phyloP scores from a whole-genome alignment of 2,888 invertebrate species.

The Escarpia spicata region DNA sequence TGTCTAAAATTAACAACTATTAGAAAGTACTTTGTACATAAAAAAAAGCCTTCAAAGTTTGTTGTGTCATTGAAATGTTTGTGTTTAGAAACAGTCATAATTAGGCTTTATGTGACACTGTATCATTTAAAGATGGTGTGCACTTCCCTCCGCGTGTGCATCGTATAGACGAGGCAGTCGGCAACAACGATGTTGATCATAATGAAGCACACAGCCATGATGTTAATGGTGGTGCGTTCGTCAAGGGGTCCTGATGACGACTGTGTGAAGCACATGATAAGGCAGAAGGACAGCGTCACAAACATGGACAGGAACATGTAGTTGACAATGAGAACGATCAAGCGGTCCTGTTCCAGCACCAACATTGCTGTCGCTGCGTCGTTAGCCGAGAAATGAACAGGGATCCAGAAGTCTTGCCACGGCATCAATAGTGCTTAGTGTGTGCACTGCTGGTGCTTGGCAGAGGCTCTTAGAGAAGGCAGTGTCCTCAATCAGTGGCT shows the following conservation, averaged over 20 bases:
- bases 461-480: neutral
- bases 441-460: neutral
- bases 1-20: neutral
- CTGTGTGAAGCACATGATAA: slow-evolving; percentile 53
- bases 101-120: neutral
- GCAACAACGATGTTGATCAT: slow-evolving; percentile 57
- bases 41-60: neutral
- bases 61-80: neutral
- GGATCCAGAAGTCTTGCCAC: slow-evolving; percentile 1
- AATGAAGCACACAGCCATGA: slow-evolving; percentile 57
- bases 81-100: neutral
- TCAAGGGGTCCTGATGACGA: slow-evolving; percentile 44
- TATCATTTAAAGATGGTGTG: slow-evolving; percentile 28
- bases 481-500: neutral
- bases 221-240: slow-evolving; percentile 46
- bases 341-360: slow-evolving; percentile 54
- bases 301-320: slow-evolving; percentile 59
- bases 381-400: neutral
- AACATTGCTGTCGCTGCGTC: neutral
- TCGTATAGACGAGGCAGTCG: slow-evolving; percentile 57
- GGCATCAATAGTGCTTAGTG: slow-evolving; percentile 10
- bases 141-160: slow-evolving; percentile 54
- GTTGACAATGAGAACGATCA: slow-evolving; percentile 59
- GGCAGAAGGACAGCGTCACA: slow-evolving; percentile 47
- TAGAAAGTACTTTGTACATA: neutral